Evolutionary conservation across 2,113 vertebrate genomes (phyloP), one percentile per base, ranked within the genome.

Genomic region (Varanus salvator): DNA sequence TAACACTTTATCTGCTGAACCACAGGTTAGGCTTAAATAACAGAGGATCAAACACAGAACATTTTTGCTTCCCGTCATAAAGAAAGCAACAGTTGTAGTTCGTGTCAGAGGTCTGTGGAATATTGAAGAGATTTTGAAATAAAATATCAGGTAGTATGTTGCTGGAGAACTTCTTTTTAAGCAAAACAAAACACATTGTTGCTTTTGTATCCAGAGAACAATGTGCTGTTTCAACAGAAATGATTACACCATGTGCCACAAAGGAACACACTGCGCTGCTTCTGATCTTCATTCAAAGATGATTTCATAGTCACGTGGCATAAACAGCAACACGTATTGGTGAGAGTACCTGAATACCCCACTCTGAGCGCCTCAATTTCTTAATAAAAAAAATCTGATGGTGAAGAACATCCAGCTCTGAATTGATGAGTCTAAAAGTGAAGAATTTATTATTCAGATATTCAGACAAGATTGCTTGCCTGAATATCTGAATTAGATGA

Each of bases 1-100:
- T 89, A 85, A 85, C 60, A 19, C 74, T 85, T 85, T 34, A 52
- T 68, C 84, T 77, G 57, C 60, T 89, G 44, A 89, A 84, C 57
- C 25, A 74, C 12, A 77, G 44, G 48, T 17, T 84, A 77, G 48
- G 4, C 17, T 57, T 52, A 85, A 89, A 57, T 85, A 76, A 78
- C 50, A 68, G 6, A 72, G 19, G n/a, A 54, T 77, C 57, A 48
- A 76, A n/a, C 8, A 2, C 3, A 17, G 60, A 89, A 76, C 15
- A 5, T 0, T 25, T 82, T 50, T 57, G 64, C 57, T 15, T 31
- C 19, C 19, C 48, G 68, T 54, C 48, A 38, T 68, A 69, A 38
- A 48, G 7, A 89, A 84, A 77, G 34, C n/a, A 34, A 84, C 29
- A 64, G 0, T 8, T 68, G 34, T 78, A 78, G 7, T 44, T 19